Base-by-base conservation (phyloP, 1,140 invertebrate genomes). In the Drosophila sp. region DNA sequence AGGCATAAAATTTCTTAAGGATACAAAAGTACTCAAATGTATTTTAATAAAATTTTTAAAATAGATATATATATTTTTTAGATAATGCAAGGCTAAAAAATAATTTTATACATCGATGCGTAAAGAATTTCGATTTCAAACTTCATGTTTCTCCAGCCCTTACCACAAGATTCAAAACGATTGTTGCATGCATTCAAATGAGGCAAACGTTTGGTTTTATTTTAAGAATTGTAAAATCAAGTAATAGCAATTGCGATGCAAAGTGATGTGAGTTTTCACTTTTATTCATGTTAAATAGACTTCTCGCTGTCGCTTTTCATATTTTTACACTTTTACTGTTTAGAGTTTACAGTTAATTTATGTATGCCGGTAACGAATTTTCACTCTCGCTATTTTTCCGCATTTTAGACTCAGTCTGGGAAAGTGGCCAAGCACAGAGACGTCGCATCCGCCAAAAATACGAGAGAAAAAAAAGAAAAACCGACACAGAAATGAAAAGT, bases 371-470 rank as follows among this genome's bases (percentile, higher is more conserved):
- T 41, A 72, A 76, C 76, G 73, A 79, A 79, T 79, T 79, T 79
- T 79, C 76, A 79, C 76, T 79, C 76, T 79, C 76, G 76, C 76
- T 79, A 76, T 78, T 78, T 76, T 79, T 79, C 76, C 76, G 76
- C 76, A 79, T 79, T 79, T 76, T 51, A 76, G 76, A 69, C 63
- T 41, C 45, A 21, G 59, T 58, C 69, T 76, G 69, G 64, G 65
- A 77, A 77, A 77, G 75, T 74, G 74, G 63, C 54, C 70, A 67
- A 54, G 54, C 58, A 62, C 45, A 59, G 34, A 27, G 45, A 40
- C 36, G 53, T 54, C 69, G 76, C 76, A 79, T 79, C 76, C 77
- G 77, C 77, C 74, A 79, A 71, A 75, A 65, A 59, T 46, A 72
- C 1, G 36, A 57, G 27, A 57, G 38, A 61, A 64, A 50, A 54